Evolutionary conservation across 2,797 vertebrate species (phyloP).

Genomic region (Hafferia zeledoni): DNA sequence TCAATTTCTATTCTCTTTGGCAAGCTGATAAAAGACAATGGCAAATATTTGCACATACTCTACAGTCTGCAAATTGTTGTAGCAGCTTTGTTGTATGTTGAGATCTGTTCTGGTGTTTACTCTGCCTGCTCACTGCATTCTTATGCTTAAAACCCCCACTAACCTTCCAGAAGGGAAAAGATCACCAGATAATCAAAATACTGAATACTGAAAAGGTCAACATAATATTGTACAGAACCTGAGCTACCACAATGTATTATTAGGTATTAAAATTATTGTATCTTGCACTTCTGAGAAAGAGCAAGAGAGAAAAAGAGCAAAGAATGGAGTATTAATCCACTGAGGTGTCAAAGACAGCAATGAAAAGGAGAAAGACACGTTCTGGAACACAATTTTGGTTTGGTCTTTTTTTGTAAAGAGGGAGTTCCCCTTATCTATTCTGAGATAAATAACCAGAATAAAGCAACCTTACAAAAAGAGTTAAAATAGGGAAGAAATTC

Average conservation of each 20-base stretch:
- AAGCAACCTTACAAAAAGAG: neutral
- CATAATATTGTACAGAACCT: neutral
- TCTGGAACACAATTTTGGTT: neutral
- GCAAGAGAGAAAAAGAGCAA: neutral
- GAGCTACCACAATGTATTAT: neutral
- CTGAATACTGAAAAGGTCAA: conserved; percentile 48
- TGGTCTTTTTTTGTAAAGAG: neutral
- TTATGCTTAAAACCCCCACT: neutral
- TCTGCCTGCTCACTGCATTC: neutral
- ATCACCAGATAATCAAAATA: conserved; percentile 35
- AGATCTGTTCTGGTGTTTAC: neutral
- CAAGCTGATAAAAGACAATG: neutral
- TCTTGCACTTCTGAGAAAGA: neutral
- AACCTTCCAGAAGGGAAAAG: neutral
- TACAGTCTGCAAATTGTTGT: neutral
- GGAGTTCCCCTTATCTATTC: neutral
- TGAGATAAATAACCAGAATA: neutral
- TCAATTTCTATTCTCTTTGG: neutral
- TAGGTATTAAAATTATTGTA: neutral
- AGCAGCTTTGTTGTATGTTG: neutral
- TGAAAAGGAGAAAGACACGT: neutral
- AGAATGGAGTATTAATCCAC: neutral
- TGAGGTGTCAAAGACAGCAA: neutral
- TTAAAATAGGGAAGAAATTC: neutral
- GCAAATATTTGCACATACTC: neutral